Percentiles rank a stretch among this genome's conserved stretches.
phyloP scores from a whole-genome alignment of 2,113 vertebrate species.

The Verasper variegatus region DNA sequence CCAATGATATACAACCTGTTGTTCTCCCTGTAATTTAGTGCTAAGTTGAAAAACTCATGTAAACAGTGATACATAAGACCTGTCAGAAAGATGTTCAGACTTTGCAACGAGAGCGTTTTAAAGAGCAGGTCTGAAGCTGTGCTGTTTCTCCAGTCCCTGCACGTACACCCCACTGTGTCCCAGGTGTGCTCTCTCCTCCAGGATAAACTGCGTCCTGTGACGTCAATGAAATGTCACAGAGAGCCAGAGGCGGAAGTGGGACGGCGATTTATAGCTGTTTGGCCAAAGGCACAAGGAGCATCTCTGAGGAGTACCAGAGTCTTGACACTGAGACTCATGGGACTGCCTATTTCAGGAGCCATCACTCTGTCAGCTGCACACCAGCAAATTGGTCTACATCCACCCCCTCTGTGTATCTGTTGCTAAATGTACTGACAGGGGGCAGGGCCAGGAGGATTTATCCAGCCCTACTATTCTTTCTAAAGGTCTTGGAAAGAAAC shows the following conservation, averaged over 20 bases:
- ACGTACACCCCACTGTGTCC: slow-evolving; percentile 13
- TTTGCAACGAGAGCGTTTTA: background rate
- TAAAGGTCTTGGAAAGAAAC: slow-evolving; percentile 26
- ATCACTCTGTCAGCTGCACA: slow-evolving; percentile 42
- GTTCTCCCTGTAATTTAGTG: background rate
- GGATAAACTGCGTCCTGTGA: slow-evolving; percentile 45
- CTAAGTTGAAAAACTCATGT: background rate
- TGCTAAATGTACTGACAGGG: slow-evolving; percentile 21
- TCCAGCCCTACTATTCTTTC: slow-evolving; percentile 1
- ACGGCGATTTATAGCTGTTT: slow-evolving; percentile 42
- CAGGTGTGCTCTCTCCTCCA: slow-evolving; percentile 37
- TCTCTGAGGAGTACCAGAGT: slow-evolving; percentile 36
- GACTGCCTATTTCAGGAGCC: slow-evolving; percentile 54
- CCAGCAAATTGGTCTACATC: background rate
- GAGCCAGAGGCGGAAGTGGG: slow-evolving; percentile 25
- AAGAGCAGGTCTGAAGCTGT: slow-evolving; percentile 1
- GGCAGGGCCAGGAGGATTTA: slow-evolving; percentile 35
- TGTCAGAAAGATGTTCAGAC: slow-evolving; percentile 11
- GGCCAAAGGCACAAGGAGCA: slow-evolving; percentile 43
- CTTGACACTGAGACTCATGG: slow-evolving; percentile 16
- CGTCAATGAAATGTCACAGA: slow-evolving; percentile 46
- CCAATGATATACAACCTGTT: background rate
- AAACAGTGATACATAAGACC: background rate
- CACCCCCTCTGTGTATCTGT: slow-evolving; percentile 8
- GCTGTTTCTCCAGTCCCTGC: slow-evolving; percentile 13